Conservation (phyloP, 2,797 vertebrate species). For the Vespertilio murinus region DNA sequence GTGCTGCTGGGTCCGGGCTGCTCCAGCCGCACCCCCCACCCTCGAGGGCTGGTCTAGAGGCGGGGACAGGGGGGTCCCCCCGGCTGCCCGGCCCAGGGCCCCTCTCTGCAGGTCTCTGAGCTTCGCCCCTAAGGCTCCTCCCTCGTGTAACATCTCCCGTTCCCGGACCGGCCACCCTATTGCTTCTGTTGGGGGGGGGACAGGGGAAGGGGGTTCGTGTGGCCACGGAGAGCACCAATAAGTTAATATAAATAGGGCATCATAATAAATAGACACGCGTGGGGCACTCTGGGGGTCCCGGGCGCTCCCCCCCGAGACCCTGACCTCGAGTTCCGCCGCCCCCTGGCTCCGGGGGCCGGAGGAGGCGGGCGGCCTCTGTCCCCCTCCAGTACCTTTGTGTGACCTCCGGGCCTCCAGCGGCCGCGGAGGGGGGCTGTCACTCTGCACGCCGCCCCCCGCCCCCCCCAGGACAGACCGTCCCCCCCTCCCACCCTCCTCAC, state of each 20-base stretch:
- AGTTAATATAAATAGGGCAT: slow-evolving; percentile 81
- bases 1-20: background rate
- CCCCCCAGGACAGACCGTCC: background rate
- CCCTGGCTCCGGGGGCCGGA: background rate
- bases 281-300: slow-evolving; percentile 15
- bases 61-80: background rate
- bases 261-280: slow-evolving; percentile 76
- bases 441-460: background rate
- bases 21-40: background rate
- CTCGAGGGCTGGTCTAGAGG: background rate
- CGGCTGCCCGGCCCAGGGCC: background rate
- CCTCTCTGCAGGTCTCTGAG: background rate
- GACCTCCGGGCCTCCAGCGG: background rate
- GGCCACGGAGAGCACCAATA: slow-evolving; percentile 78
- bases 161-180: background rate
- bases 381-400: slow-evolving; percentile 33
- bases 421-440: background rate
- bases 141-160: slow-evolving; percentile 38
- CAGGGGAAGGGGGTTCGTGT: slow-evolving; percentile 27
- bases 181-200: background rate
- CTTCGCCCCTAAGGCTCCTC: background rate
- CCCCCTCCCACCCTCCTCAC: background rate
- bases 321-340: slow-evolving; percentile 49
- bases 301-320: slow-evolving; percentile 36
- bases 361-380: background rate